Evolutionary conservation across 2,888 invertebrate species (phyloP).

Genomic region (Pedicia rivosa): DNA sequence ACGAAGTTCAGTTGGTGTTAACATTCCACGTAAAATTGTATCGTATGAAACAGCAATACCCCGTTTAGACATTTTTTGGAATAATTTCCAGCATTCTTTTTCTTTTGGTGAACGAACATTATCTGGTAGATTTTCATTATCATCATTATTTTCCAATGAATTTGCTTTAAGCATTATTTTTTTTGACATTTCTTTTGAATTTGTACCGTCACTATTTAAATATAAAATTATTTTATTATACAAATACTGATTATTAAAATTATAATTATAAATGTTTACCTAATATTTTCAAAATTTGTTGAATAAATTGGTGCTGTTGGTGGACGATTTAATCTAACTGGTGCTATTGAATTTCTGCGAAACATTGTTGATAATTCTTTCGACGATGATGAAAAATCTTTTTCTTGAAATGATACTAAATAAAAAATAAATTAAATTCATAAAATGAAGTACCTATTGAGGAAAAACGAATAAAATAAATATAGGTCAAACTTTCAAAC

Average conservation of each 20-base stretch:
- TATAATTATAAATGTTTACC: no score
- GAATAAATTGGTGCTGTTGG: slow-evolving; percentile 29
- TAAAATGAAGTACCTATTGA: no score
- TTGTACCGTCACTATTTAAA: no score
- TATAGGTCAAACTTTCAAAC: no score
- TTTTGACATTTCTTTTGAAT: not conserved
- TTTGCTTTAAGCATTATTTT: not conserved
- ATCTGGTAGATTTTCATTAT: slow-evolving; percentile 22
- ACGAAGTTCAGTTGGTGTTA: slow-evolving; percentile 55
- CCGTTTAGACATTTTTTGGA: slow-evolving; percentile 48
- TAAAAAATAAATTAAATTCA: slow-evolving; percentile 6
- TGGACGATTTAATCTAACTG: slow-evolving; percentile 26
- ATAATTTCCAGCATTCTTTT: slow-evolving; percentile 51
- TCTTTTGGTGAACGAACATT: slow-evolving; percentile 38
- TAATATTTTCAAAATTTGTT: no score
- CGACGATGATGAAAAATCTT: slow-evolving; percentile 23
- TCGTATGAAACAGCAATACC: slow-evolving; percentile 51
- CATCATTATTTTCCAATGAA: not conserved
- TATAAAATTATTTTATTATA: no score
- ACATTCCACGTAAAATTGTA: slow-evolving; percentile 50
- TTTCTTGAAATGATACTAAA: slow-evolving; percentile 31
- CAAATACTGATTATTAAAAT: no score
- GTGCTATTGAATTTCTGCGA: slow-evolving; percentile 27
- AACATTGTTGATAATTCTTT: slow-evolving; percentile 28
- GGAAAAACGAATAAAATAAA: no score